Evolutionary conservation across 2,113 vertebrate species (phyloP), one percentile per base, ranked within the genome.

Genomic region (Pelusios castaneus): DNA sequence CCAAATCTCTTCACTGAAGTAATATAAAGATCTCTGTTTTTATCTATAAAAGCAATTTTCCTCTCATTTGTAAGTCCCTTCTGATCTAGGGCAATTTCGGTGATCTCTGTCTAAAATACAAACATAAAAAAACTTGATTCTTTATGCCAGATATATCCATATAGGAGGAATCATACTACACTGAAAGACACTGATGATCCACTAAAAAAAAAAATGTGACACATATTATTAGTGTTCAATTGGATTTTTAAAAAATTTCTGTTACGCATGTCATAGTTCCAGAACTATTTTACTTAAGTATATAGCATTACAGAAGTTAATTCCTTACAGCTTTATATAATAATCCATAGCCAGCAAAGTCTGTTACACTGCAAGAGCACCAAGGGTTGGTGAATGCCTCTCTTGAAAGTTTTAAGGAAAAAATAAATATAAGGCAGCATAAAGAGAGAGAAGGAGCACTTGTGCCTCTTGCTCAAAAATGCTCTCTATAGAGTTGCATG

Each of bases 1-100:
- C 99, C 98, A 94, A 99, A 98, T 94, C 98, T 98, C 60, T 98
- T 98, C 81, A 99, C 98, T 5, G 98, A 98, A 51, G 98, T 98
- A 95, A 99, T 98, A 96, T 98, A 99, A 56, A 99, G 98, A 97
- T 99, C 99, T 93, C 98, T 99, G 95, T 99, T 99, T 97, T 99
- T 99, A 97, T 99, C 99, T 96, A 99, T 98, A 96, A 99, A 97
- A 89, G 99, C 99, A 47, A 99, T 98, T 98, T 99, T 99, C 89
- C 99, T 98, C 70, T 99, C 99, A 93, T 91, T 98, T 76, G 98
- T 98, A 47, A 98, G 97, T 83, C 99, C 99, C 75, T 98, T 98
- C 97, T 99, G 99, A 96, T 99, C 99, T 97, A 99, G 97, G 84
- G 99, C 99, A 87, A 99, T 98, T 96, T 99, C 98, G 93, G 99